phyloP scores from a whole-genome alignment of 2,888 invertebrate species.

The Cataglyphis altisquamis region DNA sequence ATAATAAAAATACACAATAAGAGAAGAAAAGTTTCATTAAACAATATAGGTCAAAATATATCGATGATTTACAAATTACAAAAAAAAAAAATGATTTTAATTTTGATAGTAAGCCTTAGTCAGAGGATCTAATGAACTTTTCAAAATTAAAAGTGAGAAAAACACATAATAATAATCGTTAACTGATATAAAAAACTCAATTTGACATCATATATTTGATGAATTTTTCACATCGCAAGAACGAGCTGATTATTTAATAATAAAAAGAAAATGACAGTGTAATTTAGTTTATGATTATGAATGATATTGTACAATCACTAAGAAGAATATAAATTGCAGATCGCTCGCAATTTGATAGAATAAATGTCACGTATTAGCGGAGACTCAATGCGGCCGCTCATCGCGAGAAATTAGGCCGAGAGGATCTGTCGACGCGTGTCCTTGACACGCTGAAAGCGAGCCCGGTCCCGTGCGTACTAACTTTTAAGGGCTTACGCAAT shows the following conservation, averaged over 20 bases:
- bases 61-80: not conserved
- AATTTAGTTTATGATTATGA: too few species aligned
- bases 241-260: too few species aligned
- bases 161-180: not conserved
- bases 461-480: constrained; percentile 76
- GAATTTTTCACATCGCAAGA: too few species aligned
- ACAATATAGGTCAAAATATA: not conserved
- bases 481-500: constrained; percentile 75
- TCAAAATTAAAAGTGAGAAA: not conserved
- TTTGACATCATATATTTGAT: too few species aligned
- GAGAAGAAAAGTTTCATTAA: not conserved
- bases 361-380: constrained; percentile 48
- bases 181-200: too few species aligned
- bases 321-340: too few species aligned
- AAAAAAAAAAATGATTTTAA: not conserved
- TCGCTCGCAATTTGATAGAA: not conserved
- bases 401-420: constrained; percentile 75
- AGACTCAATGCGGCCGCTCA: constrained; percentile 53
- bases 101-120: not conserved
- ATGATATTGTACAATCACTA: too few species aligned
- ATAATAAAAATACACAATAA: not conserved
- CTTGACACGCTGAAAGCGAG: constrained; percentile 83
- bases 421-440: constrained; percentile 78
- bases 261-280: too few species aligned
- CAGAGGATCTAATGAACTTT: not conserved